Evolutionary conservation across 1,140 invertebrate genomes (phyloP).

Genomic region (Lethocerus indicus): DNA sequence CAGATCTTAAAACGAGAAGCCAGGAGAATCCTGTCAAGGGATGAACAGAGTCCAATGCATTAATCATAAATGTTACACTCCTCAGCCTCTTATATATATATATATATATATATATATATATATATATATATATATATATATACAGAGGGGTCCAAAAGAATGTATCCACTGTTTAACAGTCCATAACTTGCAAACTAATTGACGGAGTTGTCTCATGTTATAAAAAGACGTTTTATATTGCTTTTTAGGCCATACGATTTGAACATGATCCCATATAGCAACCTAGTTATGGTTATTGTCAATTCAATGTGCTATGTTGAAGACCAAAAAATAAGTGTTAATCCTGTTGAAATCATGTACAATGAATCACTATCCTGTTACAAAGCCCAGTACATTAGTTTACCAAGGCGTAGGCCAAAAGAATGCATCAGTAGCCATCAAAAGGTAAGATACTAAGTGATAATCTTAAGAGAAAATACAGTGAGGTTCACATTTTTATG

Average conservation of each 20-base stretch:
- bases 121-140: not conserved
- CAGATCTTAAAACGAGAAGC: not conserved
- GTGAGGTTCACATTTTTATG: no score
- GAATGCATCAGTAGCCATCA: conserved; percentile 26
- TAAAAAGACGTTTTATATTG: not conserved
- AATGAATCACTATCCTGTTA: conserved; percentile 20
- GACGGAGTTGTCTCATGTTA: not conserved
- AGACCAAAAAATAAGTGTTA: conserved; percentile 23
- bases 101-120: not conserved
- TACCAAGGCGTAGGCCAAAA: conserved; percentile 24
- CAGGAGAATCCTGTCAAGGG: no score
- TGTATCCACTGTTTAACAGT: not conserved
- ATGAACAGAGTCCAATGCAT: no score
- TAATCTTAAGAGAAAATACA: no score
- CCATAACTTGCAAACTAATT: not conserved
- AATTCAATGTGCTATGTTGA: conserved; percentile 39
- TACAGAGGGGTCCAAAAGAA: not conserved
- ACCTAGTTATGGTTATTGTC: conserved; percentile 67
- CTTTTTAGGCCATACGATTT: conserved; percentile 58
- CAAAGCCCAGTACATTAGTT: conserved; percentile 19
- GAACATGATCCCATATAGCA: conserved; percentile 62
- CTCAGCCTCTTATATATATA: not conserved
- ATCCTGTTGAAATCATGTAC: conserved; percentile 22
- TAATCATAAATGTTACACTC: not conserved
- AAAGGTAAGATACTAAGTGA: no score